Evolutionary conservation across 2,113 vertebrate species (phyloP), one percentile per base, ranked within the genome.

Genomic region (Esox niger): DNA sequence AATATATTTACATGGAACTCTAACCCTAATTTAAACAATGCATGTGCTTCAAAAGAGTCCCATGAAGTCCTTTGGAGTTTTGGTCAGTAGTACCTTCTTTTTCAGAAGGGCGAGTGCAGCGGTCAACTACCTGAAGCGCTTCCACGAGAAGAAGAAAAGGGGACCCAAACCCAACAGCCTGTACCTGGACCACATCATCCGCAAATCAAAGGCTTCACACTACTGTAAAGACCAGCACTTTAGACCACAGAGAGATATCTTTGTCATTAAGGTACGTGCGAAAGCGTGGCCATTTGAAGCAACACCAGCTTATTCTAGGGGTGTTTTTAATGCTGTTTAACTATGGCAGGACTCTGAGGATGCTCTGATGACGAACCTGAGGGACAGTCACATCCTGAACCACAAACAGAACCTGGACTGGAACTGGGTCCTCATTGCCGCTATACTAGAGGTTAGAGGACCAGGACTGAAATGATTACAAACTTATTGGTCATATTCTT

Each of bases 401-500:
- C 94, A 95, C 84, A 94, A 95, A 75, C 92, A 93, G 57, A 94
- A 95, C 79, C 91, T 95, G 57, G 90, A 93, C 3, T 95, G 94
- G 94, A 94, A 94, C 69, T 95, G 94, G 94, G 91, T 93, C 86
- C 88, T 95, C 26, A 93, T 95, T 79, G 92, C 92, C 60, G 94
- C 94, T 71, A 94, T 95, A 87, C 84, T 95, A 73, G 94, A 95
- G 93, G 94, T 94, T 52, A 55, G 68, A n/a, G n/a, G 47, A n/a
- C 10, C 47, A n/a, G 47, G 6, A n/a, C 35, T 43, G 35, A 10
- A 43, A 17, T 43, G 17, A 25, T 9, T 62, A 3, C 13, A 38
- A 21, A 35, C 25, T 8, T 27, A 30, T 62, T 72, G 5, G 38
- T 43, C 4, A 43, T 10, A 15, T 4, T 43, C 13, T 43, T 43